These are phyloP conservation scores for Chironomus tepperi DNA, from an alignment of 1,140 invertebrate genomes.

Conservation along the genomic window DNA sequence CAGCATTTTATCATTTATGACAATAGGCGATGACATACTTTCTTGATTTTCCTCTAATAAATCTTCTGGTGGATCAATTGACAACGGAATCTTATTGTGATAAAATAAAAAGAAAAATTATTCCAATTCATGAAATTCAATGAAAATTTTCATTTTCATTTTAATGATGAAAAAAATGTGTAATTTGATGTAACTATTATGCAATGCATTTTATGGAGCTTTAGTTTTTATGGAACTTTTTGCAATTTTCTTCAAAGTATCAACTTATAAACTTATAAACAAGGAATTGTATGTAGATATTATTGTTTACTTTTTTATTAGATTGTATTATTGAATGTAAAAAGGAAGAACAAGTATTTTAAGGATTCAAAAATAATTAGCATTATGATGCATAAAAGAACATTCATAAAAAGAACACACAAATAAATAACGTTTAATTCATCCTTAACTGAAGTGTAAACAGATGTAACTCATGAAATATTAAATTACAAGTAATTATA, in stretches of 20 bases:
- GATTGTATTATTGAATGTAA: too few relatives aligned
- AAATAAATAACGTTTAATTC: too few relatives aligned
- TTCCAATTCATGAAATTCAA: not conserved
- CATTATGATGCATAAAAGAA: too few relatives aligned
- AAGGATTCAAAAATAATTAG: too few relatives aligned
- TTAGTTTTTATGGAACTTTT: conserved; percentile 1
- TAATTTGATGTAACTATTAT: not conserved
- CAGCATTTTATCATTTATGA: conserved; percentile 4
- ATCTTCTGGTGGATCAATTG: conserved; percentile 10
- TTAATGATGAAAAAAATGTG: not conserved
- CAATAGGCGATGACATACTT: conserved; percentile 16
- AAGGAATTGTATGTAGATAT: too few relatives aligned
- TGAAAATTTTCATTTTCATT: not conserved
- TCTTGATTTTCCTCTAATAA: not conserved
- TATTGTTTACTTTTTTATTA: too few relatives aligned
- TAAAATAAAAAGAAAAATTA: not conserved
- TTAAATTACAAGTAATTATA: too few relatives aligned
- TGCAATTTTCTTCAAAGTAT: not conserved
- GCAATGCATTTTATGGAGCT: not conserved
- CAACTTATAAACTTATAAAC: too few relatives aligned
- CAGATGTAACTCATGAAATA: too few relatives aligned
- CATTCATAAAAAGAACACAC: too few relatives aligned
- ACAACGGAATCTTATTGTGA: not conserved
- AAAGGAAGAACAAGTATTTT: too few relatives aligned
- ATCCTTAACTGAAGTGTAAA: too few relatives aligned